Base-by-base conservation (phyloP, 2,113 vertebrate species). In the Zapornia atra region DNA sequence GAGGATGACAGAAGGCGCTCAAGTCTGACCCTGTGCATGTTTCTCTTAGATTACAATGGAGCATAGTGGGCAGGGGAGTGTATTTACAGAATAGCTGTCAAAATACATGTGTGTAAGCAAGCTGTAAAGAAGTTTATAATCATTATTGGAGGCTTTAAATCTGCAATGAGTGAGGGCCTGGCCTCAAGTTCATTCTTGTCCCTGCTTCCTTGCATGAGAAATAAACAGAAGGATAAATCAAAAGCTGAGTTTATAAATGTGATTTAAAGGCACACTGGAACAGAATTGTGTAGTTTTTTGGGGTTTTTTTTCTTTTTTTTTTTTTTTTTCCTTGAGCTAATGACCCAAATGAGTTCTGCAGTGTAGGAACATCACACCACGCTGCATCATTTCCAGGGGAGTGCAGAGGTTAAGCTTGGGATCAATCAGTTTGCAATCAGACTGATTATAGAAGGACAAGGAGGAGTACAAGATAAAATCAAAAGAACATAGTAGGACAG, bases 391-490 rank as follows among this genome's bases (percentile, higher is more conserved):
- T 91, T 88, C 88, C 28, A 60, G 76, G 72, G 83, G 51, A 90
- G 56, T 65, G 61, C 90, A 95, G 95, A 88, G 97, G 86, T 79
- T 77, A 95, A 95, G 96, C 91, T 88, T 94, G 91, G 86, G 80
- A 94, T 91, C 96, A 96, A 92, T 97, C 95, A 95, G 56, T 82
- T 90, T 94, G 87, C 93, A 97, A 81, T 97, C 97, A 97, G 94
- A 69, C 70, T 94, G 96, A 88, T 94, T 94, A 86, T 64, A 76
- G 90, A 76, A 63, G 91, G 95, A 82, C 75, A 89, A 70, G 87
- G 73, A 95, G 78, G 80, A 91, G 61, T 36, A 61, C 53, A 83
- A 92, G 96, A 51, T 82, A 50, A 91, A 97, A 94, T 92, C 77
- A 75, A 20, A 94, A 93, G 29, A 79, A 73, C 69, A 17, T 17